Evolutionary conservation across 2,113 vertebrate species (phyloP), one percentile per base, ranked within the genome.

Genomic region (Cepphus grylle): DNA sequence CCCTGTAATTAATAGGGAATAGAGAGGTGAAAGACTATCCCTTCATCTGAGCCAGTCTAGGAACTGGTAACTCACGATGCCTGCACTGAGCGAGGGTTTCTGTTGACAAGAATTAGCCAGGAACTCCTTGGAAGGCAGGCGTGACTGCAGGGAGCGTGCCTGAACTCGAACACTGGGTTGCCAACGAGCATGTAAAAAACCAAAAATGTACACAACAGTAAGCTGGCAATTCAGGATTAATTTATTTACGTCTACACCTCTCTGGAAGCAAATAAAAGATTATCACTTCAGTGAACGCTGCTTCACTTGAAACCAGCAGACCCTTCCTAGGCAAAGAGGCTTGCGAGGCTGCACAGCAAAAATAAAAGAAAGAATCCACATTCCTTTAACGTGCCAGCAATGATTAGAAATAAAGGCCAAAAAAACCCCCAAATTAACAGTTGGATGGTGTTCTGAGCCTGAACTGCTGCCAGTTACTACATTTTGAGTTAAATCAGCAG

Each of bases 211-310:
- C 15, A 45, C 20, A 43, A 73, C 32, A 47, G 59, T 63, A 78
- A 82, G 11, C 5, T 69, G 55, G 86, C 53, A 73, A 63, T 73
- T 84, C 20, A 30, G 59, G 55, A 84, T 78, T 92, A 20, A 32
- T 94, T 88, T 92, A 92, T 93, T 96, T 86, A 89, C 32, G 5
- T 66, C 69, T 84, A 78, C 65, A 40, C 69, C 55, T 84, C 61
- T 81, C 59, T 78, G 86, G 80, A 95, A 92, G 52, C 62, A 94
- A 91, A 94, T 45, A 89, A 87, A 67, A 94, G 45, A 50, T 73
- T 53, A 86, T 13, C 63, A 55, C 69, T 78, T 80, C 67, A 80
- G 53, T 34, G 30, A 88, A 40, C 26, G 13, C 4, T 53, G 40
- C 19, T 93, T 90, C 83, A 49, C 47, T 73, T 38, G 67, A 86